A percentile compares a stretch with the other conserved stretches of the same genome.
Conservation (phyloP, 2,797 vertebrate genomes). For the Chromis chromis region DNA sequence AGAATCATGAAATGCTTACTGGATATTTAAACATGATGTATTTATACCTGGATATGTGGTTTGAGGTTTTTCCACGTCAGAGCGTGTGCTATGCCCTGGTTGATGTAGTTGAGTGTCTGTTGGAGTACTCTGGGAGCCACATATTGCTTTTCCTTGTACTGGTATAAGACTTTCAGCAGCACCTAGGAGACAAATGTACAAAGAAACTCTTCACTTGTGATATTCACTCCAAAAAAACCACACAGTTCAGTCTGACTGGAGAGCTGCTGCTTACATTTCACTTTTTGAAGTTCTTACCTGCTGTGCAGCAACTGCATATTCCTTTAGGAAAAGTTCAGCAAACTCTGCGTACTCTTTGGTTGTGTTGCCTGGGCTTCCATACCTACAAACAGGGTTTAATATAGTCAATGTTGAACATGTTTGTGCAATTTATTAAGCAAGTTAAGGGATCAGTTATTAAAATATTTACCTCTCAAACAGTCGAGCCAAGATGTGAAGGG, state of each 20-base stretch:
- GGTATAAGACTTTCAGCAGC: constrained; percentile 97
- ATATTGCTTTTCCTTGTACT: constrained; percentile 98
- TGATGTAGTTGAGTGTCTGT: constrained; percentile 98
- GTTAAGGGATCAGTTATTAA: neutral
- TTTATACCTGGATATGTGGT: constrained; percentile 95
- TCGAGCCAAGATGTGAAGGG: constrained; percentile 97
- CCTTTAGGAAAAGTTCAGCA: constrained; percentile 98
- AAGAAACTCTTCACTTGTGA: constrained; percentile 4
- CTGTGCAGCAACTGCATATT: constrained; percentile 95
- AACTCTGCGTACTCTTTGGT: constrained; percentile 99
- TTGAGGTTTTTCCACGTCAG: constrained; percentile 99
- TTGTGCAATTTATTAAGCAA: fast-evolving
- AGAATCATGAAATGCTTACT: neutral
- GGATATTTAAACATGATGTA: neutral
- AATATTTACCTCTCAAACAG: constrained; percentile 94
- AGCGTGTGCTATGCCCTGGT: constrained; percentile 98
- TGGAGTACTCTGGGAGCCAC: constrained; percentile 98
- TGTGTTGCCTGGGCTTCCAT: constrained; percentile 98
- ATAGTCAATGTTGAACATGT: neutral
- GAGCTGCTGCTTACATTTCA: neutral
- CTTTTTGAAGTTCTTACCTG: constrained; percentile 83
- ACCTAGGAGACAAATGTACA: constrained; percentile 83
- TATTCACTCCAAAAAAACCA: constrained; percentile 1
- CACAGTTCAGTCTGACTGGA: neutral
- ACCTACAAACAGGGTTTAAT: constrained; percentile 79